phyloP scores from a whole-genome alignment of 2,888 invertebrate species.

The Lomographa bimaculata region DNA sequence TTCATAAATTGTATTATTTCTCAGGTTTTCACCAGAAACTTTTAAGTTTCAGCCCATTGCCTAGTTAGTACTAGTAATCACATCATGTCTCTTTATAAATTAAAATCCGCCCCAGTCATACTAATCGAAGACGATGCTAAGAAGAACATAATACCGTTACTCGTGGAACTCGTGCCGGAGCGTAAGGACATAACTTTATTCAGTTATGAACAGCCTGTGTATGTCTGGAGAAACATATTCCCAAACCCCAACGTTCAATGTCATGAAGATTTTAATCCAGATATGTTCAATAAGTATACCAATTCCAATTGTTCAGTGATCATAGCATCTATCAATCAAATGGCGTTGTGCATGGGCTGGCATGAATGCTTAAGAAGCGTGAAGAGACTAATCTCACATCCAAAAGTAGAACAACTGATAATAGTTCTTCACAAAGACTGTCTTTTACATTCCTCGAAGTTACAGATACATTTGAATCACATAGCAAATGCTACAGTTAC shows the following conservation, averaged over 20 bases:
- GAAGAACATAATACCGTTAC: slow-evolving; percentile 61
- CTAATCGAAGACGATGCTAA: slow-evolving; percentile 66
- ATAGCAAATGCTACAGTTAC: slow-evolving; percentile 65
- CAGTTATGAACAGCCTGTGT: slow-evolving; percentile 62
- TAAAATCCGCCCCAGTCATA: slow-evolving; percentile 60
- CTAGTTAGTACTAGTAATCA: too few species aligned
- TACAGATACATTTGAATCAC: slow-evolving; percentile 71
- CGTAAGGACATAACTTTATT: slow-evolving; percentile 54
- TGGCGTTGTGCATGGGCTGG: slow-evolving; percentile 67
- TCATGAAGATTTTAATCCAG: slow-evolving; percentile 45
- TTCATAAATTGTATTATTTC: too few species aligned
- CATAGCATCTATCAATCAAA: slow-evolving; percentile 73
- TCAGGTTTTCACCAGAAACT: too few species aligned
- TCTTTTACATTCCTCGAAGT: slow-evolving; percentile 59
- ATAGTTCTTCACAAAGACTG: slow-evolving; percentile 78
- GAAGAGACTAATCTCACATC: slow-evolving; percentile 43
- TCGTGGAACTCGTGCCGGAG: slow-evolving; percentile 50
- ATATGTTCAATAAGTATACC: slow-evolving; percentile 39
- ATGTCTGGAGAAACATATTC: slow-evolving; percentile 58
- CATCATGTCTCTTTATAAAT: slow-evolving; percentile 66
- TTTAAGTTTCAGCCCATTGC: too few species aligned
- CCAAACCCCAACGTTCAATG: slow-evolving; percentile 44
- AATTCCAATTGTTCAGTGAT: slow-evolving; percentile 52
- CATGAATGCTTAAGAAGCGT: slow-evolving; percentile 53
- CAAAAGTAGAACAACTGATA: slow-evolving; percentile 57